These are phyloP conservation scores for Proteles cristata DNA, from an alignment of 2,113 vertebrate species.

Conservation along the genomic window DNA sequence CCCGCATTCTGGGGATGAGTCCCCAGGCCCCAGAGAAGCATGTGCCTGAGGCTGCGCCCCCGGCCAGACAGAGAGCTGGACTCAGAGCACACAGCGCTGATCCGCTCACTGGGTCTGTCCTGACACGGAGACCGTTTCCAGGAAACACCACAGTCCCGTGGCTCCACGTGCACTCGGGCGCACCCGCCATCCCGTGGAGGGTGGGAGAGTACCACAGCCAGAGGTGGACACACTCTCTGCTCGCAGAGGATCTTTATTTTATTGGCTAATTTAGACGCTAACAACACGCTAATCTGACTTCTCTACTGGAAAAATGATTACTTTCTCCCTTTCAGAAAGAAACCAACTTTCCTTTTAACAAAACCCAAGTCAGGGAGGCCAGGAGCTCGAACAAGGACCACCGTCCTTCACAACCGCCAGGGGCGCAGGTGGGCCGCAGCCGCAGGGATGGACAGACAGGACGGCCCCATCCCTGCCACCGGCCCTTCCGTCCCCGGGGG, in stretches of 20 bases:
- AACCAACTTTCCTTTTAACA: neutral
- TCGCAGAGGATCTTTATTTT: neutral
- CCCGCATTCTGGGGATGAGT: neutral
- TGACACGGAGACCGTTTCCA: neutral
- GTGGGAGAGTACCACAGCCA: neutral
- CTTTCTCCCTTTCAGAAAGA: neutral
- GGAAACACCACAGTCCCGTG: neutral
- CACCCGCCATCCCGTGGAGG: neutral
- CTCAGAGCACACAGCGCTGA: neutral
- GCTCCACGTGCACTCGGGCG: rapidly evolving
- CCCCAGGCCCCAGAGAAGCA: neutral
- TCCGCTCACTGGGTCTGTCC: neutral
- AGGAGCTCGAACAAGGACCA: neutral
- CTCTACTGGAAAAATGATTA: neutral
- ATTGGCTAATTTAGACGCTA: neutral
- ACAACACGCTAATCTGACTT: neutral
- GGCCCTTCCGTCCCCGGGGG: neutral
- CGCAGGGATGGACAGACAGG: no score
- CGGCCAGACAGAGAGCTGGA: neutral
- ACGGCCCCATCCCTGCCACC: no score
- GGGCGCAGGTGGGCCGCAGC: no score
- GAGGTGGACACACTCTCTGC: neutral
- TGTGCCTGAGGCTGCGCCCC: neutral
- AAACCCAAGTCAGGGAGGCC: neutral
- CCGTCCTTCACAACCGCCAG: neutral